Base-by-base conservation (phyloP, 2,888 invertebrate genomes). In the Xylocampa areola region DNA sequence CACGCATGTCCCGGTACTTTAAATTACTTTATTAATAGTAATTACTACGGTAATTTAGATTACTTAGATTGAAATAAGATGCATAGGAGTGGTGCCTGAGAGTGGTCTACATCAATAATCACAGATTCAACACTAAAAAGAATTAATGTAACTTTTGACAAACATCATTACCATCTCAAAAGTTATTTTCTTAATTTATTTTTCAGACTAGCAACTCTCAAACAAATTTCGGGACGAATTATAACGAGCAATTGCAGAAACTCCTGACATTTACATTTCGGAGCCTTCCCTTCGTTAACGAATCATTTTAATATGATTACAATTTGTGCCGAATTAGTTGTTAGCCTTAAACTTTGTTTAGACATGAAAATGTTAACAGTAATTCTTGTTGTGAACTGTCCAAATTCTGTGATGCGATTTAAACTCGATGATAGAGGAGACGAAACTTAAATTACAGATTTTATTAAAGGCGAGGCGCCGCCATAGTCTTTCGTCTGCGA, bases 241-340 rank as follows among this genome's bases (percentile, higher is more conserved):
- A 60, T 67, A 36, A 33, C 32, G 19, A 41, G 47, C 53, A 52
- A 64, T 53, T 61, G 36, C 29, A 41, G 61, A 29, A 27, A 53
- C 19, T 53, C 43, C 14, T 53, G 57, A 52, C 69, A 58, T 67
- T 62, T 59, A 36, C 47, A 41, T 54, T 51, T n/a, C 23, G 43
- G 16, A 44, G 40, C 51, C 29, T 55, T 45, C 52, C 40, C 41
- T 40, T 58, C 44, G 63, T 68, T 71, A 74, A 44, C 54, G 45
- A 61, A 49, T 60, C 23, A 59, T 75, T 73, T 71, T 68, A 66
- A 73, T 67, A 53, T 63, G 52, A 74, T 74, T 66, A 71, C 65
- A 59, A 55, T 59, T 68, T 54, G 47, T 29, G 23, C 50, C 25
- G 16, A 62, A 64, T 71, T 59, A 49, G 50, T 55, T 68, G 48